phyloP scores from a whole-genome alignment of 2,797 vertebrate species.

The Rhabdophis nuchalis region DNA sequence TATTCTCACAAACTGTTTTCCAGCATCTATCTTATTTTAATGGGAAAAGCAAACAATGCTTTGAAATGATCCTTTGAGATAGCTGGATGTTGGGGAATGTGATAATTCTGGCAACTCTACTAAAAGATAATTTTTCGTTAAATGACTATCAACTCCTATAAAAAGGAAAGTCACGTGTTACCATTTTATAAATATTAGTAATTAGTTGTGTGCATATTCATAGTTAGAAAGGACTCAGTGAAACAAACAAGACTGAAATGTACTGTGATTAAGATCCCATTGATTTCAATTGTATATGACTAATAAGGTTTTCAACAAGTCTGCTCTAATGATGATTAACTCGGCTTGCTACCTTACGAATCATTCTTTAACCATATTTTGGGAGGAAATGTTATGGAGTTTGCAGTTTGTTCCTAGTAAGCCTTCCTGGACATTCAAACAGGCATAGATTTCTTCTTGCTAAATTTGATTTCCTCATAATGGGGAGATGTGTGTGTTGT shows the following conservation, averaged over 20 bases:
- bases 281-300: background rate
- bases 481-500: slow-evolving; percentile 6
- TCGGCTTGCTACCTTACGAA: background rate
- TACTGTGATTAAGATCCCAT: background rate
- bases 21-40: background rate
- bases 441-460: background rate
- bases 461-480: background rate
- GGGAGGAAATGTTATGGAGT: background rate
- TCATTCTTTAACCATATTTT: background rate
- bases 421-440: background rate
- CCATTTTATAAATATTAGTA: background rate
- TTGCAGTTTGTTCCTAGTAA: background rate
- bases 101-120: background rate
- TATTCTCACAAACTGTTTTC: background rate
- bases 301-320: background rate
- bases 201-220: background rate
- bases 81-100: background rate
- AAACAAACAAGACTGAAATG: background rate
- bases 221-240: background rate
- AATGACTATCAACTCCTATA: background rate
- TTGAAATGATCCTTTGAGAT: background rate
- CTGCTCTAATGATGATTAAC: background rate
- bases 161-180: background rate
- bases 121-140: background rate
- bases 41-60: background rate